phyloP scores from a whole-genome alignment of 1,140 invertebrate genomes.

The Idris sp. region DNA sequence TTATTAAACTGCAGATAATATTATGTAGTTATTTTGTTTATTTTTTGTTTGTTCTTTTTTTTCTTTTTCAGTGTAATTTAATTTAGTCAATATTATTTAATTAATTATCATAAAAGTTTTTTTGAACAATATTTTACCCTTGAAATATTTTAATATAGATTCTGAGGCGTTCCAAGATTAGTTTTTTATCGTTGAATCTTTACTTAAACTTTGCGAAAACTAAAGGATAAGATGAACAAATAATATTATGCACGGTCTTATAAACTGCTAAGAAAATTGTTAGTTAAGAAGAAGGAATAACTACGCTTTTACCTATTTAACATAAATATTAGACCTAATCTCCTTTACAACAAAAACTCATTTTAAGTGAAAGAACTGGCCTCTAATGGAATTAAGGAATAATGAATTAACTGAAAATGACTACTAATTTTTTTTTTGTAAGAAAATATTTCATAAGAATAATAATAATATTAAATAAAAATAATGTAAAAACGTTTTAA shows the following conservation, averaged over 20 bases:
- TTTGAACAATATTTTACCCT: slow-evolving; percentile 6
- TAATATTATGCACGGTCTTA: slow-evolving; percentile 35
- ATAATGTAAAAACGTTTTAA: slow-evolving; percentile 7
- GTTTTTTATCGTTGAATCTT: slow-evolving; percentile 45
- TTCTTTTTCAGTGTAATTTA: no score
- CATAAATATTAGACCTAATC: slow-evolving; percentile 34
- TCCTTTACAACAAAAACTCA: slow-evolving; percentile 14
- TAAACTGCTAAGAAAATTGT: slow-evolving; percentile 31
- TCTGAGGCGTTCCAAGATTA: slow-evolving; percentile 24
- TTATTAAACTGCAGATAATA: no score
- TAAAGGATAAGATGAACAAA: slow-evolving; percentile 42
- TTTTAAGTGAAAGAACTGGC: slow-evolving; percentile 4
- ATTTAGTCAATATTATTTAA: no score
- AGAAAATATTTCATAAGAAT: background rate
- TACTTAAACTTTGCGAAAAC: slow-evolving; percentile 42
- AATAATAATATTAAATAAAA: slow-evolving; percentile 5
- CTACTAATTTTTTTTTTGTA: no score
- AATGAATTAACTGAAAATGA: background rate
- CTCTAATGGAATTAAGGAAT: slow-evolving; percentile 6
- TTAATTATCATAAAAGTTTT: slow-evolving; percentile 21
- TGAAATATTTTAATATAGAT: slow-evolving; percentile 27
- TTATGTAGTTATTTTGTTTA: no score
- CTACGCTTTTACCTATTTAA: slow-evolving; percentile 22
- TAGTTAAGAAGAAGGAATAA: slow-evolving; percentile 31
- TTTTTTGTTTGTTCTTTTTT: no score